Base-by-base conservation (phyloP, 2,888 invertebrate genomes). In the Adelphocoris suturalis region DNA sequence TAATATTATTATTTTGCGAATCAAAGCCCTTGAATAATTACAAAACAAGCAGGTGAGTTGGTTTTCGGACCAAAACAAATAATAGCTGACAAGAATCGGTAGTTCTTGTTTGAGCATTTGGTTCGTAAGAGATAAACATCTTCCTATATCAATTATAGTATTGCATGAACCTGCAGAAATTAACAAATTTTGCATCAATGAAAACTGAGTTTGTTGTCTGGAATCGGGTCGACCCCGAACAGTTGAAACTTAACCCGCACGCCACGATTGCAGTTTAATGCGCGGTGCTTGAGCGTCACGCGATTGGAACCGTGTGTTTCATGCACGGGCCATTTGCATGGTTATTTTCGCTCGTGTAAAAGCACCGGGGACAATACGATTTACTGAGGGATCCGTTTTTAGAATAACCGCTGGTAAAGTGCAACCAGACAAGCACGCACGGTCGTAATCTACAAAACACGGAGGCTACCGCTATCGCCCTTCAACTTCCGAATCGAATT, bases 311-410 rank as follows among this genome's bases (percentile, higher is more conserved):
- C 61, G 19, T 19, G 68, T 68, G 68, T 23, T 37, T 23, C 68
- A 68, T 68, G 68, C 68, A 68, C 27, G 68, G 23, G 23, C 19
- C 23, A 23, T 68, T 68, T 23, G 68, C 68, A 68, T 68, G 9
- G 68, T 68, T 68, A 68, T 68, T 68, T 68, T 68, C 19, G 11
- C 2, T 19, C 68, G 19, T 19, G 68, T 68, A 23, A 19, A 68
- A 19, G n/a, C 27, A 19, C 68, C 19, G 12, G 19, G 68, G 27
- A 23, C 37, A 37, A 7, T 12, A 9, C 68, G 68, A 68, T 68
- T 68, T 68, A 23, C 68, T 27, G 68, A 7, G 23, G 61, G 61
- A 19, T 9, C n/a, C 11, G 5, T 11, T 68, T 68, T 23, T 12
- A 68, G 19, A 23, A 68, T 23, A 68, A 68, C 68, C 68, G 13